These are phyloP conservation scores for Nixonia krombeini DNA, from an alignment of 1,140 invertebrate genomes.

Conservation along the genomic window DNA sequence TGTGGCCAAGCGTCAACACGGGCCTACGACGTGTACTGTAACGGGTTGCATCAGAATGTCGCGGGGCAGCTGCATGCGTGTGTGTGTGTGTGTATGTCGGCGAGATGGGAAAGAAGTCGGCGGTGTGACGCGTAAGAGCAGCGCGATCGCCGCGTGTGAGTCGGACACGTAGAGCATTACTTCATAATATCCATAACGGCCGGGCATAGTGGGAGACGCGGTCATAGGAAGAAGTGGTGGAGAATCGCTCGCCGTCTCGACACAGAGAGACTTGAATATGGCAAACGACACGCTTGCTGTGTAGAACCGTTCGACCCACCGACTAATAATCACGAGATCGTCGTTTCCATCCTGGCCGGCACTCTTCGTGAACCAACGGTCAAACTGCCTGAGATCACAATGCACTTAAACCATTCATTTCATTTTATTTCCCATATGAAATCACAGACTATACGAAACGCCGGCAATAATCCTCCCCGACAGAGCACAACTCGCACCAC, in stretches of 20 bases:
- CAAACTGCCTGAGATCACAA: slow-evolving; percentile 26
- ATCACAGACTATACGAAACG: slow-evolving; percentile 35
- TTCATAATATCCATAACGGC: slow-evolving; percentile 67
- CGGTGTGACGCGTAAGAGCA: background rate
- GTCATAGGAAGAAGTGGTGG: too few species aligned
- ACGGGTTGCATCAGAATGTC: too few species aligned
- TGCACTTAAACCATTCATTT: slow-evolving; percentile 15
- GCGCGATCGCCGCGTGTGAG: background rate
- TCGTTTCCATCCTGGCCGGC: too few species aligned
- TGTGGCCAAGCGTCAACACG: too few species aligned
- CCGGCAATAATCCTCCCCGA: slow-evolving; percentile 13
- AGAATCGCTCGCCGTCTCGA: too few species aligned
- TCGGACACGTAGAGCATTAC: slow-evolving; percentile 55
- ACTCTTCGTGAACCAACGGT: too few species aligned
- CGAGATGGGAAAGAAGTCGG: too few species aligned
- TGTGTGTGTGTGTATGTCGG: too few species aligned
- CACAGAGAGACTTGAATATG: background rate
- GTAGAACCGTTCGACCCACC: too few species aligned
- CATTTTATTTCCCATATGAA: background rate
- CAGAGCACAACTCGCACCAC: slow-evolving; percentile 44
- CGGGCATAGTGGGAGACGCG: slow-evolving; percentile 9
- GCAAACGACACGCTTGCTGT: background rate
- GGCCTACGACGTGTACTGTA: too few species aligned
- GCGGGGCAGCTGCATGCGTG: too few species aligned
- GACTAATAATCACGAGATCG: too few species aligned